Percentiles rank a stretch among this genome's conserved stretches.
These are phyloP conservation scores for Rhynchophorus ferrugineus DNA, from an alignment of 1,140 invertebrate genomes.

Conservation along the genomic window DNA sequence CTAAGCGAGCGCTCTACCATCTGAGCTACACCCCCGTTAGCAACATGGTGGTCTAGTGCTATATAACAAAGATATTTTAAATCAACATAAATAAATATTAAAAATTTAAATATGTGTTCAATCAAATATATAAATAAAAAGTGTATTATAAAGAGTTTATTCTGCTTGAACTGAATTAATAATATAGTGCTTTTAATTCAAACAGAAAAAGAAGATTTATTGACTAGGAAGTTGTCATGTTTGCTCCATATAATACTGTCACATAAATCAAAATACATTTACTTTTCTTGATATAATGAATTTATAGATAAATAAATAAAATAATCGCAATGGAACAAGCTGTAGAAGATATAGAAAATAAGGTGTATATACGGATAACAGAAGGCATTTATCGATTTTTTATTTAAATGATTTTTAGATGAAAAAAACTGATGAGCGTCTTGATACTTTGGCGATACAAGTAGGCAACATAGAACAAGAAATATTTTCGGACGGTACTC, in stretches of 20 bases:
- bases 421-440: constrained; percentile 35
- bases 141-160: too few relatives aligned
- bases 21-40: constrained; percentile 34
- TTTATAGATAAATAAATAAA: constrained; percentile 19
- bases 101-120: not conserved
- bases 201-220: too few relatives aligned
- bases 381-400: too few relatives aligned
- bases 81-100: not conserved
- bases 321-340: too few relatives aligned
- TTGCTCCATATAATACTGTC: constrained; percentile 2
- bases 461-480: constrained; percentile 39
- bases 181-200: too few relatives aligned
- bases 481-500: constrained; percentile 33
- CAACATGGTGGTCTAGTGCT: not conserved
- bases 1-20: constrained; percentile 38
- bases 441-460: constrained; percentile 35
- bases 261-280: constrained; percentile 4
- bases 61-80: not conserved
- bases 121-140: too few relatives aligned
- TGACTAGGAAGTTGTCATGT: too few relatives aligned
- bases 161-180: too few relatives aligned
- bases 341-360: constrained; percentile 34
- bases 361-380: too few relatives aligned
- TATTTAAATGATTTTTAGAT: too few relatives aligned
- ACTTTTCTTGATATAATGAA: constrained; percentile 1